These are phyloP conservation scores for Triplophysa dalaica DNA, from an alignment of 2,113 vertebrate species.

Conservation along the genomic window DNA sequence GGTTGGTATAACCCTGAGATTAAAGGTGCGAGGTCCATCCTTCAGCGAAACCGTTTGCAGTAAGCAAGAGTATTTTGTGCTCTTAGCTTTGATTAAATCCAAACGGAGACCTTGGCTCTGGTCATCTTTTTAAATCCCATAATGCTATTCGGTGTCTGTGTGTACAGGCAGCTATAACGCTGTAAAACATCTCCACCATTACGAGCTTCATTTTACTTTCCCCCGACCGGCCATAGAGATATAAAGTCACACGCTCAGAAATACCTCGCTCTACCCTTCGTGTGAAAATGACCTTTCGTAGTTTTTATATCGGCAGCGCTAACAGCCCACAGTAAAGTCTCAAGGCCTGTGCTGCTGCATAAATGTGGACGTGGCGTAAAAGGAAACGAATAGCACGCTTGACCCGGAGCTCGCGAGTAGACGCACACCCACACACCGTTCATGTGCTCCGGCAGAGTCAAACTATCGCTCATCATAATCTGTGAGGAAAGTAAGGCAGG, in stretches of 20 bases:
- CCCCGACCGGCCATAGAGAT: constrained; percentile 31
- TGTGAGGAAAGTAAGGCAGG: constrained; percentile 7
- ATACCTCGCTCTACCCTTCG: constrained; percentile 53
- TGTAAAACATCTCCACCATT: constrained; percentile 44
- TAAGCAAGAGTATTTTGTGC: constrained; percentile 1
- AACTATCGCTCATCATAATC: constrained; percentile 37
- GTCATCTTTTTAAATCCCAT: constrained; percentile 34
- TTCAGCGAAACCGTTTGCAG: constrained; percentile 21
- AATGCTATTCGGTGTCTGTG: constrained; percentile 2
- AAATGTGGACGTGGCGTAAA: constrained; percentile 57
- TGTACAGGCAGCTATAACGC: constrained; percentile 5
- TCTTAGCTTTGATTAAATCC: constrained; percentile 34
- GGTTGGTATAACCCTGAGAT: constrained; percentile 1
- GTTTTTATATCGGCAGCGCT: constrained; percentile 65
- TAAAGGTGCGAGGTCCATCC: constrained; percentile 9
- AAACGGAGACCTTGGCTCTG: constrained; percentile 3
- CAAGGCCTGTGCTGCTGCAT: constrained; percentile 59
- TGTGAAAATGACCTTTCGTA: constrained; percentile 70
- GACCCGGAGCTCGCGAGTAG: constrained; percentile 55
- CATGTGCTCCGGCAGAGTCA: constrained; percentile 38
- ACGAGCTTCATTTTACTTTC: constrained; percentile 47
- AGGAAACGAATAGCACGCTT: constrained; percentile 57
- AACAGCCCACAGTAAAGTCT: constrained; percentile 68
- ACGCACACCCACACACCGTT: constrained; percentile 53
- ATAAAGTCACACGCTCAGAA: constrained; percentile 30